A percentile compares a stretch with the other conserved stretches of the same genome.
Conservation (phyloP, 2,797 vertebrate species). For the Parotocinclus haroldoi region DNA sequence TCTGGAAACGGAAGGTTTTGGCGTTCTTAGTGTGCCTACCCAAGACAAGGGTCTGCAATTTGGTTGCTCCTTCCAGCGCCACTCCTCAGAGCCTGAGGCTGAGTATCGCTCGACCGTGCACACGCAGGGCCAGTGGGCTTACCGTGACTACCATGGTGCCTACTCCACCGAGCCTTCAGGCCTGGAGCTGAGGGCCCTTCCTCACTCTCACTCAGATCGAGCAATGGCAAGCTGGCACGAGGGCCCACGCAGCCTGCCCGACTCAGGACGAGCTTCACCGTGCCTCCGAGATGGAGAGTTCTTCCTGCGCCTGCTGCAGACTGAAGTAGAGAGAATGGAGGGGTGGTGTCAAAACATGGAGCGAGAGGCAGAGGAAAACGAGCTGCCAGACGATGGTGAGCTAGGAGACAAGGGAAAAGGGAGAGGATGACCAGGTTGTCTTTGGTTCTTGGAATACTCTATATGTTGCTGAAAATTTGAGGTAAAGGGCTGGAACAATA, state of each 20-base stretch:
- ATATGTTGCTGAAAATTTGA: too few relatives aligned
- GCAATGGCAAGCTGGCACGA: conserved; percentile 76
- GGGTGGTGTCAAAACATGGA: conserved; percentile 98
- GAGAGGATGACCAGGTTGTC: too few relatives aligned
- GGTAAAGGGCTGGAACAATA: too few relatives aligned
- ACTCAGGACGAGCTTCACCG: conserved; percentile 90
- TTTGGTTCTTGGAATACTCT: too few relatives aligned
- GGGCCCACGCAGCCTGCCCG: conserved; percentile 91
- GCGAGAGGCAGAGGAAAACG: conserved; percentile 91
- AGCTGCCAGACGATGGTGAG: conserved; percentile 89
- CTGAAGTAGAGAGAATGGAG: conserved; percentile 96
- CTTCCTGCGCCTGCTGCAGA: conserved; percentile 94
- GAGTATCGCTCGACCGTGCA: conserved; percentile 93
- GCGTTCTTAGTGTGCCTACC: conserved; percentile 78
- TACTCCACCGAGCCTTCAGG: conserved; percentile 70
- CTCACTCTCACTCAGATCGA: conserved; percentile 72
- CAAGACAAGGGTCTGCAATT: conserved; percentile 98
- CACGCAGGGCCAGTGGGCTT: conserved; percentile 97
- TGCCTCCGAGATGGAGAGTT: conserved; percentile 93
- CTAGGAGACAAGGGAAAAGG: background rate
- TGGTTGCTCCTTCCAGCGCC: conserved; percentile 92
- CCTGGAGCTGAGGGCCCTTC: conserved; percentile 66
- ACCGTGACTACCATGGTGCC: conserved; percentile 81
- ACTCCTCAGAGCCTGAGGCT: conserved; percentile 92
- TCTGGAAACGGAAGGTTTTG: conserved; percentile 90